These are phyloP conservation scores for Seison nebaliae DNA, from an alignment of 1,140 invertebrate genomes.

Conservation along the genomic window DNA sequence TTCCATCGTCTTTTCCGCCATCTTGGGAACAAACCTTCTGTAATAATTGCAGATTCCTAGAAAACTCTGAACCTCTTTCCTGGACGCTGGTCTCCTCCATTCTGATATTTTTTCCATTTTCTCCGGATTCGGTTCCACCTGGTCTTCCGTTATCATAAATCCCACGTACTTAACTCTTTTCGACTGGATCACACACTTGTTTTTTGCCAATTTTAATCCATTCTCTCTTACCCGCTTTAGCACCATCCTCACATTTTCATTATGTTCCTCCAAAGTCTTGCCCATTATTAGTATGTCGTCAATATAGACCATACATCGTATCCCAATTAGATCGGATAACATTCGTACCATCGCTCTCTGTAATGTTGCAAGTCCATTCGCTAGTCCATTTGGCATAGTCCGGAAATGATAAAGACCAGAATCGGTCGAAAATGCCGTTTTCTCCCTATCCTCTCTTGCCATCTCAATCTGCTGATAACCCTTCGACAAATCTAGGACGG, in stretches of 20 bases:
- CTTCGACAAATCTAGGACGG: background rate
- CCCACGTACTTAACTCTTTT: conserved; percentile 16
- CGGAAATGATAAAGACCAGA: conserved; percentile 1
- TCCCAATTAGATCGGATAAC: no score
- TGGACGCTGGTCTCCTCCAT: conserved; percentile 17
- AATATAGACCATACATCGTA: no score
- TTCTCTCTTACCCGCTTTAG: no score
- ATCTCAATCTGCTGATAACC: conserved; percentile 1
- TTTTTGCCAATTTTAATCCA: conserved; percentile 1
- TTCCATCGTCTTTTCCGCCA: conserved; percentile 15
- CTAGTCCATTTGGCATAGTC: conserved; percentile 5
- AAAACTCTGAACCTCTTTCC: conserved; percentile 18
- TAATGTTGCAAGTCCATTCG: background rate
- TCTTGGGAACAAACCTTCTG: conserved; percentile 17
- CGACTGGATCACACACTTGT: conserved; percentile 8
- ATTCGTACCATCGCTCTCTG: background rate
- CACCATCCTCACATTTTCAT: no score
- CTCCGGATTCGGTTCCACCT: conserved; percentile 15
- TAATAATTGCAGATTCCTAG: conserved; percentile 19
- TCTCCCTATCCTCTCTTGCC: background rate
- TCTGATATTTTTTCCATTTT: conserved; percentile 17
- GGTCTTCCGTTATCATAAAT: conserved; percentile 16
- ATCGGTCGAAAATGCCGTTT: background rate
- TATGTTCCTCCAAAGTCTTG: no score
- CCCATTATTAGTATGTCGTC: no score